A percentile compares a stretch with the other conserved stretches of the same genome.
These are phyloP conservation scores for Ailuropoda melanoleuca DNA, from an alignment of 2,113 vertebrate genomes.

Conservation along the genomic window DNA sequence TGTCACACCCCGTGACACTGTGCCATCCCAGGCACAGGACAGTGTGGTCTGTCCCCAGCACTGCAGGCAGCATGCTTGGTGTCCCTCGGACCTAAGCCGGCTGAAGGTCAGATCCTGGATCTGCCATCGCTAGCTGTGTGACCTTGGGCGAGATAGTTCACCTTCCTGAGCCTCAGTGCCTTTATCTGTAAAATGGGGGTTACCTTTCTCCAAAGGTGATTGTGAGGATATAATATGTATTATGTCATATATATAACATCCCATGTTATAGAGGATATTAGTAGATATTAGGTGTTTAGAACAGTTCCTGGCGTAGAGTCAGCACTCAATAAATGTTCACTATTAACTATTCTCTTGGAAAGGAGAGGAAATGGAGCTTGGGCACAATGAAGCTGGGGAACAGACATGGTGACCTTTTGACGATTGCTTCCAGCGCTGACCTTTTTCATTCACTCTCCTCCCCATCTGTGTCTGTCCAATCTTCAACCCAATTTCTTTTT, in stretches of 20 bases:
- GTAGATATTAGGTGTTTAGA: not conserved
- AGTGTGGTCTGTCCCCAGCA: not conserved
- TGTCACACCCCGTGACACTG: not conserved
- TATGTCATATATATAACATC: not conserved
- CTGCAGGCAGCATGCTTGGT: fast-evolving
- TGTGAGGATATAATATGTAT: not conserved
- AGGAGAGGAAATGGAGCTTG: not conserved
- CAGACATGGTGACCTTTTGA: not conserved
- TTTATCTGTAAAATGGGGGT: not conserved
- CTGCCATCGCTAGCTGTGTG: not conserved
- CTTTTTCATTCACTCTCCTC: not conserved
- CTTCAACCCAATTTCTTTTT: not conserved
- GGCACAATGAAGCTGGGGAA: not conserved
- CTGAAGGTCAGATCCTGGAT: not conserved
- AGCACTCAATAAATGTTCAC: not conserved
- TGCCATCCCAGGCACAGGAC: not conserved
- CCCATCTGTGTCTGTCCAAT: not conserved
- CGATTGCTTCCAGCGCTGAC: not conserved
- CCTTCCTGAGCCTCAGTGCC: not conserved
- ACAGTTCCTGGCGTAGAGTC: not conserved
- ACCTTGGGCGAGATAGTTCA: not conserved
- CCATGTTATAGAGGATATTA: not conserved
- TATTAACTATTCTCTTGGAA: not conserved
- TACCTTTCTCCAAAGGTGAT: not conserved
- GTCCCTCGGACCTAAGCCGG: no score